phyloP scores from a whole-genome alignment of 2,888 invertebrate species.

The Biston betularia region DNA sequence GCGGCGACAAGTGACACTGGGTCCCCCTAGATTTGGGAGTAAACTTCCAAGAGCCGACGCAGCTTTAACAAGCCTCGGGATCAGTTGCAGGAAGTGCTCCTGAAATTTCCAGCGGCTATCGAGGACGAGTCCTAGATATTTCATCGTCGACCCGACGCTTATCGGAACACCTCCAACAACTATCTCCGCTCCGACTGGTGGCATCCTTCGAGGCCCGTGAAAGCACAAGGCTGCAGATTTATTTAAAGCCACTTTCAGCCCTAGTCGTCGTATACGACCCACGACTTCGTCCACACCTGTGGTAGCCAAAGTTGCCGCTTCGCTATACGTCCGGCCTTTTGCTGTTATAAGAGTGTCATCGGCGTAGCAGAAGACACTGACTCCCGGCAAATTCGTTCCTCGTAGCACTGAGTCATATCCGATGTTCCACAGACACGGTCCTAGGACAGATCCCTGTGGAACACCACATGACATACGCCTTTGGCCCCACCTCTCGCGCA shows the following conservation, averaged over 20 bases:
- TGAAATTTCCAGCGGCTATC: slow-evolving; percentile 26
- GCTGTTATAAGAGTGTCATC: slow-evolving; percentile 16
- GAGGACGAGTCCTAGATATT: background rate
- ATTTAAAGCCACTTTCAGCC: slow-evolving; percentile 16
- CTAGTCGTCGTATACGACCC: background rate
- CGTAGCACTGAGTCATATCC: too few relatives aligned
- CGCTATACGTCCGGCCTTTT: background rate
- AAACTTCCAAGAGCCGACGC: background rate
- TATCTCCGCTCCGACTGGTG: background rate
- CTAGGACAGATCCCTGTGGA: background rate
- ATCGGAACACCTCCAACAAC: background rate
- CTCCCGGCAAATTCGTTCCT: background rate
- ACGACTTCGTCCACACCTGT: background rate
- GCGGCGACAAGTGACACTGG: background rate
- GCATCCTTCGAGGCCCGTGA: background rate
- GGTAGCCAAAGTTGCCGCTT: background rate
- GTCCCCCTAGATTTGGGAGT: background rate
- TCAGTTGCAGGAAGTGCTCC: slow-evolving; percentile 2
- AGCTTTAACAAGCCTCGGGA: slow-evolving; percentile 3
- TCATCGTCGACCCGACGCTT: too few relatives aligned
- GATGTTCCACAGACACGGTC: too few relatives aligned
- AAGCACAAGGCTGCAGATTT: slow-evolving; percentile 4
- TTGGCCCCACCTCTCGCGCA: background rate
- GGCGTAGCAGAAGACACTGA: slow-evolving; percentile 11
- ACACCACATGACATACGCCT: background rate